Base-by-base conservation (phyloP, 2,888 invertebrate genomes). In the Eretmocerus hayati region DNA sequence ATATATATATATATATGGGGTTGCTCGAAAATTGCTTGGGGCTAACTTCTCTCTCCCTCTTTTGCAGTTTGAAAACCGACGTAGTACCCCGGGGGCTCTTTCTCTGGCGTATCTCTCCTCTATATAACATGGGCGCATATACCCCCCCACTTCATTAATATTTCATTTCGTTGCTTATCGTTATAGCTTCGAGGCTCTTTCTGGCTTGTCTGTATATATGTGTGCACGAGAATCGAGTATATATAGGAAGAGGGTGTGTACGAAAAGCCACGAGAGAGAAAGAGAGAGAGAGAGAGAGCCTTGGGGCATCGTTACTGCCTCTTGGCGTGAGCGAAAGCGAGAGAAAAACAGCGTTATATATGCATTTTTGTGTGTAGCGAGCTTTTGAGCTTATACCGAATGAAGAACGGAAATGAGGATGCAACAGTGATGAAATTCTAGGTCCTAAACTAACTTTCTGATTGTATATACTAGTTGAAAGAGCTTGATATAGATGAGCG, bases 121-220 rank as follows among this genome's bases (percentile, higher is more conserved):
- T 23, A 31, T 43, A 18, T 23, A n/a, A 26, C 21, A 36, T 19
- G 26, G 4, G 32, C 19, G 16, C 32, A 39, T 13, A 30, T 4
- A 20, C n/a, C 9, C 37, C 47, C 42, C 42, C 42, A 33, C 63
- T 69, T 71, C 67, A 68, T 71, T 70, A 70, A 71, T 71, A 71
- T 71, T 69, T 71, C 70, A 71, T 70, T 71, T 67, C 64, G 67
- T 67, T 65, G 69, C 69, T 69, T 70, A 70, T 70, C 69, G 69
- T 68, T 64, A 65, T 62, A 56, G 56, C 63, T 55, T 60, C 58
- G 59, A 59, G 42, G 13, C 30, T 41, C 40, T 44, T 22, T 30
- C 37, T 37, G 32, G 40, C 15, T 20, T 38, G 38, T 13, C 2
- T 22, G 11, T 8, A 9, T 41, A 11, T 41, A 5, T 15, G 19